Evolutionary conservation across 1,140 invertebrate species (phyloP).

Genomic region (Zaprionus lachaisei): DNA sequence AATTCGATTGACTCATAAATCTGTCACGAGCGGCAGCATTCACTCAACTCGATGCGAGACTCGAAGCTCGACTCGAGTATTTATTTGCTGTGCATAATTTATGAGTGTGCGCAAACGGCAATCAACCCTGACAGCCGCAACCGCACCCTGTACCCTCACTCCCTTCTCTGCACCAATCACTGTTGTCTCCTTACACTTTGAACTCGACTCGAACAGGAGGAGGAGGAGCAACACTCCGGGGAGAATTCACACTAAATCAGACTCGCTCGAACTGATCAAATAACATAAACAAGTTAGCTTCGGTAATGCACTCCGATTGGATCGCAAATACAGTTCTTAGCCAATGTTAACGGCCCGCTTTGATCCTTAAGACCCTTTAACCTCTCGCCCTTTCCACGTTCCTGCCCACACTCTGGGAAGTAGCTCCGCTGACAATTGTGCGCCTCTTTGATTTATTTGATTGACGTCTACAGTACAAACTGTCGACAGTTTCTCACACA

Average conservation of each 20-base stretch:
- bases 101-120: conserved; percentile 22
- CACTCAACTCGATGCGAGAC: conserved; percentile 4
- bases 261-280: conserved; percentile 28
- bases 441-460: conserved; percentile 55
- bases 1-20: conserved; percentile 40
- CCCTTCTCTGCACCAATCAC: conserved; percentile 23
- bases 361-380: conserved; percentile 23
- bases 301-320: conserved; percentile 36
- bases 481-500: conserved; percentile 35
- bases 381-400: not conserved
- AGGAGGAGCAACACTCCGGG: not conserved
- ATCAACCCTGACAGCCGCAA: conserved; percentile 29
- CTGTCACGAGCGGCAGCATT: conserved; percentile 22
- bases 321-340: conserved; percentile 5
- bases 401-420: not conserved
- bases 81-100: conserved; percentile 41
- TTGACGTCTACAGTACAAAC: conserved; percentile 43
- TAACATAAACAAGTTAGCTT: conserved; percentile 34
- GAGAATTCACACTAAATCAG: conserved; percentile 21
- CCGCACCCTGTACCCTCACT: not conserved
- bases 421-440: conserved; percentile 19
- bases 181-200: conserved; percentile 18
- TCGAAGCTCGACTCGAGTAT: conserved; percentile 3
- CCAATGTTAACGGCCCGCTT: conserved; percentile 33
- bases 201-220: conserved; percentile 9